A percentile compares a stretch with the other conserved stretches of the same genome.
Conservation (phyloP, 35 echinoderm and acorn worm genomes). For the Apostichopus japonicus region DNA sequence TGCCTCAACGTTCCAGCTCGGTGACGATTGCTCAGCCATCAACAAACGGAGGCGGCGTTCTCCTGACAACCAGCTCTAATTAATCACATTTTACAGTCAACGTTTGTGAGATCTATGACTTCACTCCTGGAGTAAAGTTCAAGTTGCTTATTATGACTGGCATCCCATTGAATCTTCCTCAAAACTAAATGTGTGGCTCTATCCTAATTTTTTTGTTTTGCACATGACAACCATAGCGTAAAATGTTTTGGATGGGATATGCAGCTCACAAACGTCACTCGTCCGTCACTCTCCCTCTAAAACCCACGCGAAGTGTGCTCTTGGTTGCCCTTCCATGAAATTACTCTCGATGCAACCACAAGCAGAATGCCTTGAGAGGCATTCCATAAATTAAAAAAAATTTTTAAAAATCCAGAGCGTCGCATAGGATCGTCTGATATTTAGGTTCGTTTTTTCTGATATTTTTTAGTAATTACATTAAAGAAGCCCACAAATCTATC, state of each 20-base stretch:
- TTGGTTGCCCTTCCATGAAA: background rate
- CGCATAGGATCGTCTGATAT: too few species aligned
- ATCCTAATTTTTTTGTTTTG: background rate
- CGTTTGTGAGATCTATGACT: background rate
- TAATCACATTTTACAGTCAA: background rate
- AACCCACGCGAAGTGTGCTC: background rate
- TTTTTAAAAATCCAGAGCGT: background rate
- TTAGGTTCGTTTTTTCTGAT: too few species aligned
- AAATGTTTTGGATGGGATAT: background rate
- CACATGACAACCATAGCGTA: background rate
- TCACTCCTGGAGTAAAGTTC: background rate
- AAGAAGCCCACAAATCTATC: too few species aligned
- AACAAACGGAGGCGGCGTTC: background rate
- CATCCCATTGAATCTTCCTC: background rate
- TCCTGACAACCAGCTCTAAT: background rate
- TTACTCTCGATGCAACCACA: background rate
- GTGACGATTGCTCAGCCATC: slow-evolving; percentile 1
- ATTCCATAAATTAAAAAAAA: background rate
- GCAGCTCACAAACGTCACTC: background rate
- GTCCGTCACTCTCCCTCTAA: background rate
- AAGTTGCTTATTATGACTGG: background rate
- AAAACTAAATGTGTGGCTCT: background rate
- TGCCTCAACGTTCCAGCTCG: background rate
- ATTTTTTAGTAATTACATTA: too few species aligned
- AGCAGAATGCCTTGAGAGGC: slow-evolving; percentile 1